Percentiles rank a stretch among this genome's conserved stretches.
These are phyloP conservation scores for Tachystola acroxantha DNA, from an alignment of 2,888 invertebrate genomes.

Conservation along the genomic window DNA sequence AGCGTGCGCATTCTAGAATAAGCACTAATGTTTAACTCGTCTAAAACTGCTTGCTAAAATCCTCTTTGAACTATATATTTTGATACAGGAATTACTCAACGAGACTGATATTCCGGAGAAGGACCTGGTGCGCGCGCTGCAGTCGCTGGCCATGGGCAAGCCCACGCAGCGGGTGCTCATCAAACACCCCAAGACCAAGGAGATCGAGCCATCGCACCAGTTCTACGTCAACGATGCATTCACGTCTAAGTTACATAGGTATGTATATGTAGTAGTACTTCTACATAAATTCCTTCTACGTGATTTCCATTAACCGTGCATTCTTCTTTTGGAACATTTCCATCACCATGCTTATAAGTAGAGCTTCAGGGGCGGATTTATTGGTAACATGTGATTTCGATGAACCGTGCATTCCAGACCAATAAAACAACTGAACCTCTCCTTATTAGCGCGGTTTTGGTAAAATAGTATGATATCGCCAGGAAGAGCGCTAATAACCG, in stretches of 20 bases:
- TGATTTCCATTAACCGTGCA: no score
- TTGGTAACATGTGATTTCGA: no score
- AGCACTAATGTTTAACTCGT: no score
- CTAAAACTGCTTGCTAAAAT: no score
- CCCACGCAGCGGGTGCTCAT: constrained; percentile 95
- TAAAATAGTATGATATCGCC: no score
- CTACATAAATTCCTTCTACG: not conserved
- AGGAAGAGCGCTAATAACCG: no score
- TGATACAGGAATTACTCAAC: constrained; percentile 90
- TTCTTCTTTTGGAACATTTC: not conserved
- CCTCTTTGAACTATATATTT: no score
- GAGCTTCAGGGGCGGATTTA: no score
- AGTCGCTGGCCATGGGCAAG: constrained; percentile 99
- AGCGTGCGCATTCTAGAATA: no score
- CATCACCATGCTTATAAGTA: no score
- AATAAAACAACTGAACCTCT: not conserved
- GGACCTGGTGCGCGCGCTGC: constrained; percentile 96
- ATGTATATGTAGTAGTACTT: constrained; percentile 11
- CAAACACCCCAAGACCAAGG: constrained; percentile 97
- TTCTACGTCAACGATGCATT: constrained; percentile 99
- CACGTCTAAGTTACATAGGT: constrained; percentile 97
- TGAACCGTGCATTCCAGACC: no score
- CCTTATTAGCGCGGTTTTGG: no score
- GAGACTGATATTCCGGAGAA: constrained; percentile 99
- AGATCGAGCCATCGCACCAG: constrained; percentile 94